Evolutionary conservation across 1,140 invertebrate genomes (phyloP).

Genomic region (Sinonovacula constricta): DNA sequence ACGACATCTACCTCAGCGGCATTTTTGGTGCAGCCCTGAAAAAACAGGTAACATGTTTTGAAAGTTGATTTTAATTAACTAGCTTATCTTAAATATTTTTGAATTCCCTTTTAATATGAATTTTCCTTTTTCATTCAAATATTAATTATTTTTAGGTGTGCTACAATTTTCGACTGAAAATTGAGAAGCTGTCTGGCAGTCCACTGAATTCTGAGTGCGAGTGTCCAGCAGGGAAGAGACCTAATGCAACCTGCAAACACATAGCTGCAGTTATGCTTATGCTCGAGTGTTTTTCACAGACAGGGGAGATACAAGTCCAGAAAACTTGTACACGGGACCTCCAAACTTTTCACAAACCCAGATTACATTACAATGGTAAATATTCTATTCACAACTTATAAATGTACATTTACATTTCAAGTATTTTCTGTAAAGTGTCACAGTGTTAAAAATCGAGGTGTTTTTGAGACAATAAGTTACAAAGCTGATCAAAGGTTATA

Average conservation of each 20-base stretch:
- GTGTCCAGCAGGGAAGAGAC: constrained; percentile 9
- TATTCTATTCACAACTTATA: neutral
- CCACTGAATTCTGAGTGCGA: neutral
- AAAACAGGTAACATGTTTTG: neutral
- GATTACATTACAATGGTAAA: constrained; percentile 8
- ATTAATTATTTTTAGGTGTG: too few relatives aligned
- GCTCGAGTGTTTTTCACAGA: constrained; percentile 13
- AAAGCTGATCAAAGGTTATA: neutral
- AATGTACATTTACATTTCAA: constrained; percentile 13
- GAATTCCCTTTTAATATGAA: too few relatives aligned
- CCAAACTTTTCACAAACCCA: constrained; percentile 40
- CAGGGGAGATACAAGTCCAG: neutral
- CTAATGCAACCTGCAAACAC: constrained; percentile 42
- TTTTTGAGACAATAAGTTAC: neutral
- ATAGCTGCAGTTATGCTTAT: constrained; percentile 40
- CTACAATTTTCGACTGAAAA: neutral
- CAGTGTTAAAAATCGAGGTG: neutral
- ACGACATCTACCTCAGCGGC: neutral
- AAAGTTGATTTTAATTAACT: too few relatives aligned
- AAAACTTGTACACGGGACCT: constrained; percentile 25
- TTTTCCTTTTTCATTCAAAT: too few relatives aligned
- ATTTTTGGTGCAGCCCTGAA: neutral
- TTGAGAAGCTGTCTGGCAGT: neutral
- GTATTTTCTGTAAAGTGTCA: constrained; percentile 17
- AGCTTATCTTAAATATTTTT: too few relatives aligned